Conservation (phyloP, 2,797 vertebrate genomes). For the Gadopsis bispinosus region DNA sequence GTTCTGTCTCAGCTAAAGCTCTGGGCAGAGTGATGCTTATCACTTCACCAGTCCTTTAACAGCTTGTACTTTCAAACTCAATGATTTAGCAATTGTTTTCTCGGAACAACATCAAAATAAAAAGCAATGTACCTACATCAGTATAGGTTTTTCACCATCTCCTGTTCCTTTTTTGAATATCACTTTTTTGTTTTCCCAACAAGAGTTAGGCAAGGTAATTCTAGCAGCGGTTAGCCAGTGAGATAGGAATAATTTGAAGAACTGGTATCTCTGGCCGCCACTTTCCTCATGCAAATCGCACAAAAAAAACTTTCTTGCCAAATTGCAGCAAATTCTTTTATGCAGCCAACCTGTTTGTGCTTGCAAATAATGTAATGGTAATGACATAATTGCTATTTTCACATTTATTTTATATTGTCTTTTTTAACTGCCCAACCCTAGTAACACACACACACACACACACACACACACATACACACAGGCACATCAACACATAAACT, state of each 20-base stretch:
- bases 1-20: neutral
- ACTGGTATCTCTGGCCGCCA: neutral
- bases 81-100: neutral
- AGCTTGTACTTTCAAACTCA: neutral
- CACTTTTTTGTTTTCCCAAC: neutral
- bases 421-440: neutral
- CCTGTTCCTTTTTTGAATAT: neutral
- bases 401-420: neutral
- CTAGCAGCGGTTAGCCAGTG: neutral
- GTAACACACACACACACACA: neutral
- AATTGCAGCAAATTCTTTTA: neutral
- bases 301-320: neutral
- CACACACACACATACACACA: neutral
- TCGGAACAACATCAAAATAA: no score
- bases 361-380: neutral
- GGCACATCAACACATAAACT: neutral
- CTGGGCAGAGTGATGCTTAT: neutral
- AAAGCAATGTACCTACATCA: neutral
- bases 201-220: neutral
- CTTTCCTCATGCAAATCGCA: neutral
- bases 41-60: no score
- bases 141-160: neutral
- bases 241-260: conserved; percentile 10
- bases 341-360: neutral
- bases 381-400: conserved; percentile 10